Percentiles rank a stretch among this genome's conserved stretches.
These are phyloP conservation scores for Drosophila pseudotalamancana DNA, from an alignment of 2,888 invertebrate genomes.

Conservation along the genomic window DNA sequence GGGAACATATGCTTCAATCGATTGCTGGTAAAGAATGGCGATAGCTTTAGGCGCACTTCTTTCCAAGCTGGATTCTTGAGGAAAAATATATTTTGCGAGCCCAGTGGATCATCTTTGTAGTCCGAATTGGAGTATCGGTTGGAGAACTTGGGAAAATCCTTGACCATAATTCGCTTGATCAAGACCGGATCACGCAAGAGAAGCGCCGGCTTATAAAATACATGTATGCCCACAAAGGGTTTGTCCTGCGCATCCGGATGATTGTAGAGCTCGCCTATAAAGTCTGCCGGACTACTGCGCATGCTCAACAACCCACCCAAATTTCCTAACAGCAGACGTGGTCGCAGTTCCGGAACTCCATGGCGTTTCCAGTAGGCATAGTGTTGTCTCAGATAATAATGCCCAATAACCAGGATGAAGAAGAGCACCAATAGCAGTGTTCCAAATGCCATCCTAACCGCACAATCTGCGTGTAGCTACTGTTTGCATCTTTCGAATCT, in stretches of 20 bases:
- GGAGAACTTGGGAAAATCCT: conserved; percentile 84
- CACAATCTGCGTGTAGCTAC: conserved; percentile 4
- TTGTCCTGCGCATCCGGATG: conserved; percentile 68
- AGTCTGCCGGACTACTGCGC: conserved; percentile 79
- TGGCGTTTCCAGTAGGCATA: conserved; percentile 80
- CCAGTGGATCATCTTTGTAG: conserved; percentile 82
- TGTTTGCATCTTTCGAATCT: background rate
- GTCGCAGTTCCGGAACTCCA: conserved; percentile 81
- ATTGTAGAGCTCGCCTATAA: conserved; percentile 82
- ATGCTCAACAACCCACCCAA: conserved; percentile 81
- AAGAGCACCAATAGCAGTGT: conserved; percentile 30
- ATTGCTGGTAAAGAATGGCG: conserved; percentile 85
- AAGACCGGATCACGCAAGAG: conserved; percentile 84
- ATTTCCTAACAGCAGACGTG: conserved; percentile 84
- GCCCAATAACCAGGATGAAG: conserved; percentile 23
- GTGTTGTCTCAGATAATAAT: conserved; percentile 53
- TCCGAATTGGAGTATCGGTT: conserved; percentile 83
- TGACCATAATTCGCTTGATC: conserved; percentile 84
- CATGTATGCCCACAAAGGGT: conserved; percentile 83
- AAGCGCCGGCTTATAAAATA: conserved; percentile 84
- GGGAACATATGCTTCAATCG: conserved; percentile 83
- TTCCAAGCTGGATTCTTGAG: conserved; percentile 85
- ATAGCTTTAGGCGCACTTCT: conserved; percentile 83
- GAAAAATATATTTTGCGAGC: conserved; percentile 84
- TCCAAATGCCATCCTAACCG: conserved; percentile 40